Percentiles rank a stretch among this genome's conserved stretches.
Conservation (phyloP, 2,113 vertebrate species). For the Eubucco bourcierii region DNA sequence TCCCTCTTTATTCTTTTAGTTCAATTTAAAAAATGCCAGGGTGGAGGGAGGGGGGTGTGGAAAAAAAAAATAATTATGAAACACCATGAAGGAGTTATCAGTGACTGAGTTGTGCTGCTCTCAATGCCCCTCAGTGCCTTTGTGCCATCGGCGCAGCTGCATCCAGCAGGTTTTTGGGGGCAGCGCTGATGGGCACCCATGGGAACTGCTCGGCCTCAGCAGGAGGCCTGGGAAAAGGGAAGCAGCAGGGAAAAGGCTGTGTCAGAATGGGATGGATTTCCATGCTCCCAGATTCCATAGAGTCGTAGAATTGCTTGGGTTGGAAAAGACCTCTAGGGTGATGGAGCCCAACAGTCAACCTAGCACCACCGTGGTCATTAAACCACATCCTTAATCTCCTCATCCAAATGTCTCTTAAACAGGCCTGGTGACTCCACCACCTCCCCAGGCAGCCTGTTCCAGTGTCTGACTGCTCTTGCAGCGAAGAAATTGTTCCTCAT, state of each 20-base stretch:
- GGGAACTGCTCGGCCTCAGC: neutral
- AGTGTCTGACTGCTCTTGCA: no score
- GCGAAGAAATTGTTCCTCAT: no score
- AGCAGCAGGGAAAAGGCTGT: neutral
- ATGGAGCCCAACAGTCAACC: no score
- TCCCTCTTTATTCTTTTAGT: neutral
- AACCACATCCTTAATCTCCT: no score
- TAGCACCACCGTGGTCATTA: no score
- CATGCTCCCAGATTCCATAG: fast-evolving
- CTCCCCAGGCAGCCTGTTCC: no score
- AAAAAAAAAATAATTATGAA: neutral
- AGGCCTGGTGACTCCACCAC: no score
- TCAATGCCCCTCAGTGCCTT: constrained; percentile 69
- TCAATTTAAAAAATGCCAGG: neutral
- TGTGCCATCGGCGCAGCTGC: constrained; percentile 60
- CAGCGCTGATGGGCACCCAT: neutral
- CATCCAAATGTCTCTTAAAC: neutral
- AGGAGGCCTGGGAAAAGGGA: neutral
- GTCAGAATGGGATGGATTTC: neutral
- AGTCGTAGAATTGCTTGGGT: neutral
- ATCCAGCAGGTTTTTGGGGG: neutral
- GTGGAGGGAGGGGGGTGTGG: neutral
- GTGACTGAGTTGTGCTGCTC: constrained; percentile 54
- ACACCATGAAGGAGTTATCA: constrained; percentile 29
- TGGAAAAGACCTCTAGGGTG: no score